These are phyloP conservation scores for Thyatira batis DNA, from an alignment of 2,888 invertebrate genomes.

Conservation along the genomic window DNA sequence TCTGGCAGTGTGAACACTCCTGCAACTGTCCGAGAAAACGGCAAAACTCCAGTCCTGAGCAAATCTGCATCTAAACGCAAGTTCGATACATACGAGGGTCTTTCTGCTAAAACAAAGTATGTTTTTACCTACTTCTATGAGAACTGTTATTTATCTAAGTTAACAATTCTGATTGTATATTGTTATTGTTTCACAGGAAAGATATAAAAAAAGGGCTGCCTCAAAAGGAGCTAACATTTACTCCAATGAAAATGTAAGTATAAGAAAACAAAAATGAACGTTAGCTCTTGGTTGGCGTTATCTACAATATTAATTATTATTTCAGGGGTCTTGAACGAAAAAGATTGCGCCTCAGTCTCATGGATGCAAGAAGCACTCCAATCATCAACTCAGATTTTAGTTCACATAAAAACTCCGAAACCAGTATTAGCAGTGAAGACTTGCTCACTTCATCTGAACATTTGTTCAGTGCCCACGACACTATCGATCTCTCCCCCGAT, in stretches of 20 bases:
- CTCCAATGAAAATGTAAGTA: constrained; percentile 84
- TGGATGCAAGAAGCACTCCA: constrained; percentile 72
- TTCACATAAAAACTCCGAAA: constrained; percentile 65
- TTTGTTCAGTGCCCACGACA: constrained; percentile 72
- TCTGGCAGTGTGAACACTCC: constrained; percentile 84
- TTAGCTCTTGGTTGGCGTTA: no score
- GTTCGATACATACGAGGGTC: constrained; percentile 79
- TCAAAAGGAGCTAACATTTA: constrained; percentile 82
- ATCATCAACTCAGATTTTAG: constrained; percentile 62
- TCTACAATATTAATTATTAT: constrained; percentile 13
- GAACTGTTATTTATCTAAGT: background rate
- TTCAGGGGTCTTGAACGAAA: constrained; percentile 75
- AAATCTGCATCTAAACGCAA: constrained; percentile 86
- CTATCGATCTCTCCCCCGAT: constrained; percentile 69
- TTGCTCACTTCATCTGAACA: constrained; percentile 69
- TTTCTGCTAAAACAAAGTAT: constrained; percentile 87
- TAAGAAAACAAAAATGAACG: background rate
- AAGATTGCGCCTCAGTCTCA: constrained; percentile 69
- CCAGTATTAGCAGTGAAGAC: constrained; percentile 72
- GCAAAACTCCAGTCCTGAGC: constrained; percentile 82
- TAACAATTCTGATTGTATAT: background rate
- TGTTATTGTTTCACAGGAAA: constrained; percentile 76
- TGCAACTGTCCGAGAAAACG: constrained; percentile 64
- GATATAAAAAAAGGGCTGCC: constrained; percentile 84
- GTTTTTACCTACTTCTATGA: constrained; percentile 14